A percentile compares a stretch with the other conserved stretches of the same genome.
These are phyloP conservation scores for Heliangelus exortis DNA, from an alignment of 2,797 vertebrate species.

Conservation along the genomic window DNA sequence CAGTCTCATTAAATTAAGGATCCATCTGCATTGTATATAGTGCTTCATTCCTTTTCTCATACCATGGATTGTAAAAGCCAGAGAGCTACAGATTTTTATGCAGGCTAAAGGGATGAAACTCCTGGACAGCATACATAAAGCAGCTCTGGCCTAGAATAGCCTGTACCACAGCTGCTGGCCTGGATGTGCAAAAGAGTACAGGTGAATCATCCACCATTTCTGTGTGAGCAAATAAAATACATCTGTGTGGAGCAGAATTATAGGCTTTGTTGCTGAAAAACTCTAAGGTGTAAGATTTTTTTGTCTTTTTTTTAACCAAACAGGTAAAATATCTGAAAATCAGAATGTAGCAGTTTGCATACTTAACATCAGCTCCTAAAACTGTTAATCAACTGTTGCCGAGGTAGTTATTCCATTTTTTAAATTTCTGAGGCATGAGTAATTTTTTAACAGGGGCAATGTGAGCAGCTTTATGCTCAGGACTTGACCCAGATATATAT, in stretches of 20 bases:
- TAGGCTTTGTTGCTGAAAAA: not conserved
- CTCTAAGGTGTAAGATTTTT: not conserved
- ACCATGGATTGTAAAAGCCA: not conserved
- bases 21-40: not conserved
- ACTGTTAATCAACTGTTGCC: not conserved
- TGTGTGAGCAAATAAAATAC: not conserved
- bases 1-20: not conserved
- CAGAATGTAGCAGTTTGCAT: not conserved
- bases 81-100: not conserved
- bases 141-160: not conserved
- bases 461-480: not conserved
- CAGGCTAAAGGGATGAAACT: not conserved
- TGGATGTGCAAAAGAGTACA: not conserved
- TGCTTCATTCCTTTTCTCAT: not conserved
- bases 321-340: not conserved
- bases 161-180: not conserved
- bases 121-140: not conserved
- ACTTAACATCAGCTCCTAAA: not conserved
- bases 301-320: not conserved
- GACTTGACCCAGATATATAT: not conserved
- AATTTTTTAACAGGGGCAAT: not conserved
- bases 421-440: not conserved
- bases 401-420: not conserved
- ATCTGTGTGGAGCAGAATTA: not conserved
- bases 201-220: not conserved